A percentile compares a stretch with the other conserved stretches of the same genome.
These are phyloP conservation scores for Luperina testacea DNA, from an alignment of 2,888 invertebrate genomes.

Conservation along the genomic window DNA sequence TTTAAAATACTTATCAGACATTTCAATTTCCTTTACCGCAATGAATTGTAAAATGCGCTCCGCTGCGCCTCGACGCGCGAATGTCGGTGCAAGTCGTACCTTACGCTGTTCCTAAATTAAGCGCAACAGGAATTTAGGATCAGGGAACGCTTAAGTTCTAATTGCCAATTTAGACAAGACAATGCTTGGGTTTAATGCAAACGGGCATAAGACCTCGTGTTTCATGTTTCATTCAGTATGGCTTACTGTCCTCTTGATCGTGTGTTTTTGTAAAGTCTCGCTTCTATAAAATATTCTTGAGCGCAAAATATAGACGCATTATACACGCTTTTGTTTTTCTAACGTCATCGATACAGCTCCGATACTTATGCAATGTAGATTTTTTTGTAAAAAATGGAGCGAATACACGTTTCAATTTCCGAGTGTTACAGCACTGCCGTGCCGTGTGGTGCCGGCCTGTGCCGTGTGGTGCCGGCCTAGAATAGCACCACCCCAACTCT, in stretches of 20 bases:
- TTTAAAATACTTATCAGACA: not conserved
- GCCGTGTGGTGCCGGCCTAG: too few relatives aligned
- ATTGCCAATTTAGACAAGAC: constrained; percentile 19
- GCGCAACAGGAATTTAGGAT: constrained; percentile 13
- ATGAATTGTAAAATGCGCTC: not conserved
- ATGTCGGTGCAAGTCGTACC: not conserved
- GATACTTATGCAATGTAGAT: constrained; percentile 39
- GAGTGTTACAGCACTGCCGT: not conserved
- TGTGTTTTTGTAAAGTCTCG: constrained; percentile 40
- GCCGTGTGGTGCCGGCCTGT: too few relatives aligned
- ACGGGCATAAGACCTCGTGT: not conserved
- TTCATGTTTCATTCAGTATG: constrained; percentile 28
- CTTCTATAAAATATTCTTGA: constrained; percentile 45
- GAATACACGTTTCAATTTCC: not conserved
- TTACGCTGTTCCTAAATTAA: constrained; percentile 6
- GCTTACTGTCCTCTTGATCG: constrained; percentile 15
- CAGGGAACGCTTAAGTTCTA: constrained; percentile 10
- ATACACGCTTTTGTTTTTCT: constrained; percentile 53
- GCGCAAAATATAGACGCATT: constrained; percentile 38
- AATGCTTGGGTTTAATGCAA: constrained; percentile 1
- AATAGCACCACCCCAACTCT: too few relatives aligned
- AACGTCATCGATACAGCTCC: constrained; percentile 44
- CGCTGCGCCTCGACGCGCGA: not conserved
- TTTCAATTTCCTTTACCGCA: constrained; percentile 1
- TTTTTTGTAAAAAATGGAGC: constrained; percentile 18